A percentile compares a stretch with the other conserved stretches of the same genome.
These are phyloP conservation scores for Piaya cayana DNA, from an alignment of 2,113 vertebrate genomes.

Conservation along the genomic window DNA sequence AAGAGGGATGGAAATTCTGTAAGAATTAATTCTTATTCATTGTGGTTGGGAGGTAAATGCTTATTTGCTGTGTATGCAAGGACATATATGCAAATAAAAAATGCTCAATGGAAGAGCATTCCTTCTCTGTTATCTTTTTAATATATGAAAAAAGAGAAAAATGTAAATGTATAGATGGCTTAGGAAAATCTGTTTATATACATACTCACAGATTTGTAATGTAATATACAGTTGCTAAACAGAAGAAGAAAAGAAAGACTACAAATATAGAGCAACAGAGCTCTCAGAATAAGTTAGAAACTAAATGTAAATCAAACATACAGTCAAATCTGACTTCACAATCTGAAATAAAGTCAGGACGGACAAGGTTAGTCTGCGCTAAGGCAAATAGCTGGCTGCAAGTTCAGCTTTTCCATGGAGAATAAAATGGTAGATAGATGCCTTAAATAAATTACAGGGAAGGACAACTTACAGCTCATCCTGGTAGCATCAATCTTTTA, in stretches of 20 bases:
- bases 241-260: neutral
- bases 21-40: neutral
- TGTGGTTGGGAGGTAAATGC: neutral
- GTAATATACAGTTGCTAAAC: neutral
- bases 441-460: conserved; percentile 32
- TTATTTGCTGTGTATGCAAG: neutral
- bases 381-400: neutral
- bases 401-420: conserved; percentile 2
- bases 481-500: conserved; percentile 33
- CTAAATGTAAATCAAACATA: neutral
- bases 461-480: conserved; percentile 46
- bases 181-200: neutral
- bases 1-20: neutral
- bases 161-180: neutral
- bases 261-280: neutral
- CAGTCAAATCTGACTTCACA: neutral
- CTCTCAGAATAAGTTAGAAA: conserved; percentile 20
- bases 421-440: conserved; percentile 24
- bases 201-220: neutral
- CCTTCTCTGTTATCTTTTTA: neutral
- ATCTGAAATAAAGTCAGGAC: conserved; percentile 20
- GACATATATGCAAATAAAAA: neutral
- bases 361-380: neutral
- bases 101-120: neutral
- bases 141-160: neutral